These are phyloP conservation scores for Oithona nana DNA, from an alignment of 2,888 invertebrate species.

Conservation along the genomic window DNA sequence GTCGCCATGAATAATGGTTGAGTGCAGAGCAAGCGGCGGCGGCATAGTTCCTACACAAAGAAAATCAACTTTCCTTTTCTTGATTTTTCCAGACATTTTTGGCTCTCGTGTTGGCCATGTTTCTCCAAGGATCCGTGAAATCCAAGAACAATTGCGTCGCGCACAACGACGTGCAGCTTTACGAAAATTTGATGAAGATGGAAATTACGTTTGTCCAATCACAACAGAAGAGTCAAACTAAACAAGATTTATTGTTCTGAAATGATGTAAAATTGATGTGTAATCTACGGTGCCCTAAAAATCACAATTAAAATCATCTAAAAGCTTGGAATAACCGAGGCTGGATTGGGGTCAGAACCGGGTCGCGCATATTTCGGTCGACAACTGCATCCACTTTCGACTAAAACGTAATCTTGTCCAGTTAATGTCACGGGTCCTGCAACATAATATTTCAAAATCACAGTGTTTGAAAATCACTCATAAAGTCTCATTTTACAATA, in stretches of 20 bases:
- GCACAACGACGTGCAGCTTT: not conserved
- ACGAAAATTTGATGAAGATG: not conserved
- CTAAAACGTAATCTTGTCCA: slow-evolving; percentile 76
- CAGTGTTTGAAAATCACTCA: no score
- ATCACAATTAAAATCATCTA: not conserved
- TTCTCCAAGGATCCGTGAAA: not conserved
- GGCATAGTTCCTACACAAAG: no score
- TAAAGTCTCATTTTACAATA: no score
- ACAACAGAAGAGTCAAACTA: no score
- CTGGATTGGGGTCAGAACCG: not conserved
- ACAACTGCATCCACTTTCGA: slow-evolving; percentile 84
- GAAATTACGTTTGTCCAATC: no score
- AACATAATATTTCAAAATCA: slow-evolving; percentile 19
- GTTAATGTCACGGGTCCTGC: slow-evolving; percentile 22
- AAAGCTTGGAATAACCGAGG: not conserved
- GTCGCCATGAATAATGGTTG: no score
- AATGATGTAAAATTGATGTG: no score
- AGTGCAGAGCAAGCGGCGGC: no score
- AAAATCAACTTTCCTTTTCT: no score
- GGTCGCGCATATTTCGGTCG: slow-evolving; percentile 35
- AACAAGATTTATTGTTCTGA: no score
- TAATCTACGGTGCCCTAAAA: no score
- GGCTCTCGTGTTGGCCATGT: not conserved
- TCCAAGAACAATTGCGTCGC: not conserved
- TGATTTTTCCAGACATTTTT: not conserved